Evolutionary conservation across 2,113 vertebrate genomes (phyloP), one percentile per base, ranked within the genome.

Genomic region (Chionomys nivalis): DNA sequence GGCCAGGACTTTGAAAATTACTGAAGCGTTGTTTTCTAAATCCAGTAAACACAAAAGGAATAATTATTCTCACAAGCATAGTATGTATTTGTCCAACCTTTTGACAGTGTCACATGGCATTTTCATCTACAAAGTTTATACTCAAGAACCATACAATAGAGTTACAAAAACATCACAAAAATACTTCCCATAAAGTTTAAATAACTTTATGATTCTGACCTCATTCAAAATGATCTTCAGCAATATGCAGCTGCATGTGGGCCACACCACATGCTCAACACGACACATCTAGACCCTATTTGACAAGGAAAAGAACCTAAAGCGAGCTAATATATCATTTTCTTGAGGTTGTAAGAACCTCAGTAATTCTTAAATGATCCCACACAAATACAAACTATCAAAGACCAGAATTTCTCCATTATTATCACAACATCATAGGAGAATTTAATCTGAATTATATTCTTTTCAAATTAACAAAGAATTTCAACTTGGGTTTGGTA

Each of bases 401-500:
- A 87, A 82, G 21, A 65, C 2, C 2, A 49, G 23, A 83, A 73
- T 68, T 13, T 26, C 28, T 89, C 19, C 47, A 19, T 66, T 90
- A n/a, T 39, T 78, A 28, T 61, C 52, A 63, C 65, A 94, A 39
- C 87, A 8, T n/a, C 55, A 42, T 28, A 61, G 26, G 10, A 91
- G 36, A 92, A 90, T 77, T 92, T 63, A 36, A 77, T 39, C 14
- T 83, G 63, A 94, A 86, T 82, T 82, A n/a, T 73, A 47, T 49
- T 72, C n/a, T 36, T 58, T 66, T 94, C 66, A 91, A 79, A 88
- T 44, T 83, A 82, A 87, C 58, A 68, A 49, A 75, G 24, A 90
- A 88, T 83, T 93, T 85, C 68, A 61, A 73, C 88, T 91, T 61
- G 21, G 36, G 2, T 93, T 93, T 79, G 58, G 47, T 11, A 79